Base-by-base conservation (phyloP, 2,797 vertebrate genomes). In the Anomalospiza imberbis region DNA sequence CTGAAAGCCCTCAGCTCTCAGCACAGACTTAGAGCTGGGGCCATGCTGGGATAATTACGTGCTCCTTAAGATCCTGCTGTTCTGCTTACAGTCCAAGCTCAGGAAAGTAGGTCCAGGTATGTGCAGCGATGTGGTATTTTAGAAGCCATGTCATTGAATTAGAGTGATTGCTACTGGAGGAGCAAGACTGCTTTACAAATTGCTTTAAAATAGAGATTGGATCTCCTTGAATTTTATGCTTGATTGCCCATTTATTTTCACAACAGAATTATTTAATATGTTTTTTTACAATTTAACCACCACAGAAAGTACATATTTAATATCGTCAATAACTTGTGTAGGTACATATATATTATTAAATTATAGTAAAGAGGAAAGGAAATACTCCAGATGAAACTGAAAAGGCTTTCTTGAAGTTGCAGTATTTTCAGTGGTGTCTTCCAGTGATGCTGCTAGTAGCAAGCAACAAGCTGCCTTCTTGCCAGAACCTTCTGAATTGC, bases 21-120 rank as follows among this genome's bases (percentile, higher is more conserved):
- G 71, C 36, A 32, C 9, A 81, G 61, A 54, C 36, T 58, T 57
- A 57, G n/a, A 67, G 31, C 45, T 86, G 63, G 40, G 50, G 40
- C 51, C 65, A 22, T 68, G 47, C 80, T 93, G 78, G 36, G 67
- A 45, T 87, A 63, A 90, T 96, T 91, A 85, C 3, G 2, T 95
- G 62, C 40, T 94, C 77, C 91, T 96, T 83, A 83, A 92, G 73
- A 91, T 83, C 85, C 83, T 94, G 88, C 93, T 97, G 91, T 87
- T 87, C 78, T 90, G 74, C 94, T 96, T 95, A 77, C 77, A 92
- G 82, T 85, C 47, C 78, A 62, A 76, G 48, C 85, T 73, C 48
- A 50, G 55, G 32, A 94, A 80, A 66, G 68, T 34, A 76, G 28
- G 75, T 68, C 54, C 70, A 80, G 74, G 40, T 84, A 80, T 31